Evolutionary conservation across 2,797 vertebrate species (phyloP), one percentile per base, ranked within the genome.

Genomic region (Bufotes viridis): DNA sequence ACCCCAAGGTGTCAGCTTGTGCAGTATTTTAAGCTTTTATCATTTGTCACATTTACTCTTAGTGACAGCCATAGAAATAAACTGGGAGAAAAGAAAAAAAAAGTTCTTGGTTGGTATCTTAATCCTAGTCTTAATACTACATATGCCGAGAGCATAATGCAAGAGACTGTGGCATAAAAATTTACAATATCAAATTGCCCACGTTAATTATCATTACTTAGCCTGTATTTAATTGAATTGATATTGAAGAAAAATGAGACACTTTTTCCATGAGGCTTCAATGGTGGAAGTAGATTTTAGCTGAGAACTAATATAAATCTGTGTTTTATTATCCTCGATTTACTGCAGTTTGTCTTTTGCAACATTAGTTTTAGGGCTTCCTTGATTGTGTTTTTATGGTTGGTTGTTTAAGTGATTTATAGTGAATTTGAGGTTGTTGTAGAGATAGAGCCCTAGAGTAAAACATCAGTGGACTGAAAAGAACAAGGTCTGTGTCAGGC

Each of bases 401-500:
- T 82, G 81, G 65, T 70, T 82, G 81, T 70, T 82, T 82, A 82
- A 82, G 63, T 55, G 49, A 82, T 82, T 69, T 26, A 82, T 82
- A 55, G 81, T 69, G 65, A 69, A 82, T 82, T 55, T 82, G 61
- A 53, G 63, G 57, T 78, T 79, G 53, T 79, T 57, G 34, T 63
- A 22, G 22, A 53, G 42, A 67, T 53, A 82, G 80, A 70, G 55
- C 18, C 17, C 2, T 24, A 26, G 61, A 24, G 51, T 29, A 53
- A 82, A 67, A 65, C 49, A 26, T 42, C 22, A 26, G 49, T 61
- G 75, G 75, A 78, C 75, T 78, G 75, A 55, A 80, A 60, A 34
- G 60, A 61, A 82, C 61, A 24, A 60, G 78, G 58, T 81, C 78
- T 63, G 9, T 81, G 55, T 61, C 78, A 42, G 11, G 29, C 58